Evolutionary conservation across 2,797 vertebrate species (phyloP).

Genomic region (Rhinichthys osculus): DNA sequence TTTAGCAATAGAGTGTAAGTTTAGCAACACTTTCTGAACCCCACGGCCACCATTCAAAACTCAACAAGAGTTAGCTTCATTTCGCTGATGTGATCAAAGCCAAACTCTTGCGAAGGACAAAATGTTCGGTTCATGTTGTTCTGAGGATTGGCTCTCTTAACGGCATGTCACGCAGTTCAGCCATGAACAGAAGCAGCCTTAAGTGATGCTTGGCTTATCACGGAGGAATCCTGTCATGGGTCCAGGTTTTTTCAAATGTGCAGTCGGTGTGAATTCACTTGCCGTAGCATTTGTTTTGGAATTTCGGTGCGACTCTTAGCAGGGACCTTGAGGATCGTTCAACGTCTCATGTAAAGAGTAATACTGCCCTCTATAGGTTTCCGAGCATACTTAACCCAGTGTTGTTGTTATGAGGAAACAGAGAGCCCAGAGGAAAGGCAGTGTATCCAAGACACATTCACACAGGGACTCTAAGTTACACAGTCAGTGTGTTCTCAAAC

Average conservation of each 20-base stretch:
- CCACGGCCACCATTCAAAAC: not conserved
- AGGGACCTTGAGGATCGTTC: not conserved
- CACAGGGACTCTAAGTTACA: slow-evolving; percentile 37
- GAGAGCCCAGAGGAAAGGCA: slow-evolving; percentile 47
- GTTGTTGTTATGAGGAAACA: slow-evolving; percentile 40
- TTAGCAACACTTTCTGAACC: slow-evolving; percentile 30
- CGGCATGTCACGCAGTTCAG: slow-evolving; percentile 28
- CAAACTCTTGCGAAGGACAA: slow-evolving; percentile 30
- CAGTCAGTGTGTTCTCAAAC: slow-evolving; percentile 50
- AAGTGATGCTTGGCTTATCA: slow-evolving; percentile 25
- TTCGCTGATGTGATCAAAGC: slow-evolving; percentile 9
- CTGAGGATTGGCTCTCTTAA: slow-evolving; percentile 11
- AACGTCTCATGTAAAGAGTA: slow-evolving; percentile 29
- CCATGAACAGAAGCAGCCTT: slow-evolving; percentile 32
- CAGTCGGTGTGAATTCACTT: slow-evolving; percentile 34
- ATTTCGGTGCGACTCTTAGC: not conserved
- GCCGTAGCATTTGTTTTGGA: slow-evolving; percentile 21
- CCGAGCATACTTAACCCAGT: not conserved
- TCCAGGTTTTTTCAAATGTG: slow-evolving; percentile 16
- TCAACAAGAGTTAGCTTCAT: not conserved
- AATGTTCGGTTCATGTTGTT: slow-evolving; percentile 25
- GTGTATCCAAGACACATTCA: slow-evolving; percentile 36
- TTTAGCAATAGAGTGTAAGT: no score
- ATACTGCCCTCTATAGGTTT: slow-evolving; percentile 61
- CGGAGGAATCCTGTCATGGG: not conserved